Conservation (phyloP, 2,797 vertebrate species). For the Pipistrellus kuhlii region DNA sequence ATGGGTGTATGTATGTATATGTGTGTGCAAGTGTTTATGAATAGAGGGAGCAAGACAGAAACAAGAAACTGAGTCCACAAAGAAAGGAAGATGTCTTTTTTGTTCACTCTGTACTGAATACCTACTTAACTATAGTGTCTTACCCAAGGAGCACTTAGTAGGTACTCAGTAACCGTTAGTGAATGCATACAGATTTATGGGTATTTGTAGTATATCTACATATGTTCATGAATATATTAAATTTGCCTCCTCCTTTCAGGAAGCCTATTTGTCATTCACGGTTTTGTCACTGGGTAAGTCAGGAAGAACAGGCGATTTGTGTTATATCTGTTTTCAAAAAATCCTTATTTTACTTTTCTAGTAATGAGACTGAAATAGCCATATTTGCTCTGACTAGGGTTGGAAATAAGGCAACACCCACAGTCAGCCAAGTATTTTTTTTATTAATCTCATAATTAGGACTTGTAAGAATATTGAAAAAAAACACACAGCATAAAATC, state of each 20-base stretch:
- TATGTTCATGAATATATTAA: constrained; percentile 52
- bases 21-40: neutral
- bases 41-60: neutral
- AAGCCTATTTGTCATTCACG: constrained; percentile 73
- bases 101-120: neutral
- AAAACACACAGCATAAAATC: constrained; percentile 70
- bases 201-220: constrained; percentile 21
- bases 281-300: constrained; percentile 64
- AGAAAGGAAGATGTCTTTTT: neutral
- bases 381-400: constrained; percentile 72
- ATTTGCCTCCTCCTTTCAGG: constrained; percentile 44
- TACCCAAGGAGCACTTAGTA: neutral
- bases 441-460: constrained; percentile 77
- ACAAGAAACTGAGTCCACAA: neutral
- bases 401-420: constrained; percentile 72
- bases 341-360: constrained; percentile 75
- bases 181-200: neutral
- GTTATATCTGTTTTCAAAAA: constrained; percentile 75
- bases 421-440: constrained; percentile 56
- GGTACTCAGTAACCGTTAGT: neutral
- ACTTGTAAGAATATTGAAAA: constrained; percentile 69
- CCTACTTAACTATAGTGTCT: neutral
- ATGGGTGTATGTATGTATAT: neutral
- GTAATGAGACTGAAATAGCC: constrained; percentile 79
- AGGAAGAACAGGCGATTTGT: constrained; percentile 64